phyloP scores from a whole-genome alignment of 2,797 vertebrate species.

The Microctenopoma lineatum region DNA sequence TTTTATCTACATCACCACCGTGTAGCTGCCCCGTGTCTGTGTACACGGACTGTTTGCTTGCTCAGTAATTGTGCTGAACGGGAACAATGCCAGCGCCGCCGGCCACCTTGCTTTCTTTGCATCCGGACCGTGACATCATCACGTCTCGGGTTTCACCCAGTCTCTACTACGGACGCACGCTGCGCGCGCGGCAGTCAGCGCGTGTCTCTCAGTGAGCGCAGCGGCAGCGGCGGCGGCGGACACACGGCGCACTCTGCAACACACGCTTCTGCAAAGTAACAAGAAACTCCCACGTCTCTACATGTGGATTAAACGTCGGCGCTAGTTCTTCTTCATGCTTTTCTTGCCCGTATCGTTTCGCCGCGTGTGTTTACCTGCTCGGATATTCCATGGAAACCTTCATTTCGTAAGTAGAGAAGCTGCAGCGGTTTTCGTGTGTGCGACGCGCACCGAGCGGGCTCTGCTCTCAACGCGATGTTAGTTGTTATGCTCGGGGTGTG shows the following conservation, averaged over 20 bases:
- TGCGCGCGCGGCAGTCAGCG: slow-evolving; percentile 63
- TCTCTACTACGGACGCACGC: slow-evolving; percentile 63
- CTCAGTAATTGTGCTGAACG: slow-evolving; percentile 33
- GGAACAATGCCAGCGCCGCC: slow-evolving; percentile 38
- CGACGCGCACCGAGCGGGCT: slow-evolving; percentile 1
- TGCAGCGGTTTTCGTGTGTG: slow-evolving; percentile 27
- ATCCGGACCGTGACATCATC: slow-evolving; percentile 86
- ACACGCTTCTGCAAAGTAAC: slow-evolving; percentile 64
- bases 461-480: slow-evolving; percentile 10
- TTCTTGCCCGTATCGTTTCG: slow-evolving; percentile 6
- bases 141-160: slow-evolving; percentile 80
- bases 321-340: neutral
- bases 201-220: slow-evolving; percentile 59
- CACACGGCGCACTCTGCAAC: slow-evolving; percentile 59
- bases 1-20: neutral
- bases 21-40: neutral
- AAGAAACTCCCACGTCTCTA: slow-evolving; percentile 36
- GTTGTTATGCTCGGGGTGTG: slow-evolving; percentile 6
- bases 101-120: slow-evolving; percentile 67
- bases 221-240: slow-evolving; percentile 50
- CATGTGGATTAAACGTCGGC: slow-evolving; percentile 55
- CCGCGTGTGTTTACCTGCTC: slow-evolving; percentile 10
- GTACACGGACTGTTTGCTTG: slow-evolving; percentile 6
- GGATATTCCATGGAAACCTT: slow-evolving; percentile 52
- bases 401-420: slow-evolving; percentile 67